Evolutionary conservation across 2,888 invertebrate genomes (phyloP).

Genomic region (Eilema depressum): DNA sequence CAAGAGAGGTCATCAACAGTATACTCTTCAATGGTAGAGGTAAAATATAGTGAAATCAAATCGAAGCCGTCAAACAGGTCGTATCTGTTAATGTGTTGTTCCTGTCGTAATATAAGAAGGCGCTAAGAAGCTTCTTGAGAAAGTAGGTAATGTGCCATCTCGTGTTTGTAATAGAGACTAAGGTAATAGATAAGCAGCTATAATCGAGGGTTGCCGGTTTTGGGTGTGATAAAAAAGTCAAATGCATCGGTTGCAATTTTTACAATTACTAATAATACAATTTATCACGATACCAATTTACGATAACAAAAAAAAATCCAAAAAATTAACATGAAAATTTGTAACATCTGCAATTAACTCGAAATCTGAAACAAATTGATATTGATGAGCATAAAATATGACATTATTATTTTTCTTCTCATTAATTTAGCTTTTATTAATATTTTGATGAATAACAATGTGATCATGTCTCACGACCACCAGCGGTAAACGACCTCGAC

Average conservation of each 20-base stretch:
- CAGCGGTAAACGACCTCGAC: constrained; percentile 25
- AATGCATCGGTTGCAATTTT: not conserved
- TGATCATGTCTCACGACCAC: constrained; percentile 26
- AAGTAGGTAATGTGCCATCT: too few species aligned
- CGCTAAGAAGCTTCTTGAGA: not conserved
- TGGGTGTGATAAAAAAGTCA: too few species aligned
- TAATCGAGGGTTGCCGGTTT: too few species aligned
- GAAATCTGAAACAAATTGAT: constrained; percentile 29
- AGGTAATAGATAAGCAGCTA: too few species aligned
- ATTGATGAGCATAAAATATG: constrained; percentile 24
- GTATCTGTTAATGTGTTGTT: too few species aligned
- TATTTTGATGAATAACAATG: constrained; percentile 35
- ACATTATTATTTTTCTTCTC: constrained; percentile 37
- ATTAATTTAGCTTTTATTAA: constrained; percentile 31
- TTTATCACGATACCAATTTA: constrained; percentile 10
- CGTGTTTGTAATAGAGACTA: not conserved
- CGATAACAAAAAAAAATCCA: constrained; percentile 9
- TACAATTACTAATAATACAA: not conserved
- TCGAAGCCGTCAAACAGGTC: not conserved
- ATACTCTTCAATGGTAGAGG: not conserved
- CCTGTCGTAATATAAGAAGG: not conserved
- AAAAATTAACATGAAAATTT: constrained; percentile 11
- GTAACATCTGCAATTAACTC: constrained; percentile 23
- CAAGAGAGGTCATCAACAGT: not conserved
- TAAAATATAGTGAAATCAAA: not conserved